Evolutionary conservation across 2,888 invertebrate genomes (phyloP).

Genomic region (Plebejus anna): DNA sequence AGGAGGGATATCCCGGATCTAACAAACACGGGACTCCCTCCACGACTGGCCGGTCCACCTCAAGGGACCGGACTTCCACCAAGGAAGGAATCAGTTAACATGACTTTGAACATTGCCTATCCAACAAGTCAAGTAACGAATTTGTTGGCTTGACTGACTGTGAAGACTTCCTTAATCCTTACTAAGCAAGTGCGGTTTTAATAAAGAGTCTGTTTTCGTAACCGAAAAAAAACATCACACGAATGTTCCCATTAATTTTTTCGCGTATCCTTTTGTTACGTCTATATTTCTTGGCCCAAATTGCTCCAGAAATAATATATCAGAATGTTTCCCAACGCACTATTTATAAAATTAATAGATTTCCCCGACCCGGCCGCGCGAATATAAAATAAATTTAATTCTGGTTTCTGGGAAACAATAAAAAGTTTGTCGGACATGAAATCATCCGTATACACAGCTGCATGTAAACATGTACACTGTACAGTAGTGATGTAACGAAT

Average conservation of each 20-base stretch:
- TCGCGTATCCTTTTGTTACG: neutral
- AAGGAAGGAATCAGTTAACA: no score
- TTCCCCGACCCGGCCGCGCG: neutral
- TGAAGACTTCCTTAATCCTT: no score
- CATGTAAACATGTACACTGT: neutral
- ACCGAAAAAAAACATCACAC: neutral
- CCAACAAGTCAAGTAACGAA: no score
- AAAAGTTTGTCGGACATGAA: conserved; percentile 2
- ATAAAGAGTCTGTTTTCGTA: neutral
- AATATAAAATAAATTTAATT: conserved; percentile 15
- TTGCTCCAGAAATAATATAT: conserved; percentile 20
- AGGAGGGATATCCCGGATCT: no score
- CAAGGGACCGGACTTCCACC: no score
- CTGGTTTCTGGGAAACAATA: conserved; percentile 12
- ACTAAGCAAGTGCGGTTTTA: no score
- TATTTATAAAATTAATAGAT: conserved; percentile 24
- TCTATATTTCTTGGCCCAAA: conserved; percentile 21
- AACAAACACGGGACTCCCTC: no score
- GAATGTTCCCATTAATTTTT: neutral
- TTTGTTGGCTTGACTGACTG: no score
- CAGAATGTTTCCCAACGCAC: conserved; percentile 22
- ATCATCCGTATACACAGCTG: neutral
- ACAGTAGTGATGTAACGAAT: no score
- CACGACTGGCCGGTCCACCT: no score
- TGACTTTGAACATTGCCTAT: no score